These are phyloP conservation scores for Microplitis demolitor DNA, from an alignment of 1,140 invertebrate species.

Conservation along the genomic window DNA sequence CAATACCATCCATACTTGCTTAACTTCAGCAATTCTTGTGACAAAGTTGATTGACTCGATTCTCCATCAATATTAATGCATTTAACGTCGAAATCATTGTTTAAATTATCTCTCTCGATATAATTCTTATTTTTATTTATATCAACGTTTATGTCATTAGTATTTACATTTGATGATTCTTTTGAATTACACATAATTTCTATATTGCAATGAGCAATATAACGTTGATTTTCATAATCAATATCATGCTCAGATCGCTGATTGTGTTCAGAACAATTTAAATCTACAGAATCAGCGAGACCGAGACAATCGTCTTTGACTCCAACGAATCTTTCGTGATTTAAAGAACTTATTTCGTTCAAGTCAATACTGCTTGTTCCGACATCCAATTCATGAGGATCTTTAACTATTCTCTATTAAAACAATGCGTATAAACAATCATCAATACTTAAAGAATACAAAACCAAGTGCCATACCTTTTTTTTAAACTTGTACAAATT, in stretches of 20 bases:
- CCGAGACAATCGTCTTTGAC: too few species aligned
- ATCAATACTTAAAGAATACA: neutral
- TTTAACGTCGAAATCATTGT: neutral
- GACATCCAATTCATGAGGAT: neutral
- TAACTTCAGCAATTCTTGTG: conserved; percentile 65
- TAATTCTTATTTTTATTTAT: neutral
- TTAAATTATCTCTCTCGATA: too few species aligned
- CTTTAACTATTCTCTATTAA: neutral
- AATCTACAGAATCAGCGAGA: too few species aligned
- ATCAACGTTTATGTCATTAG: neutral
- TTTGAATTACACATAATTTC: too few species aligned
- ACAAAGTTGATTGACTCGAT: conserved; percentile 40
- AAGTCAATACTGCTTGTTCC: too few species aligned
- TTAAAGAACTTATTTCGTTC: too few species aligned
- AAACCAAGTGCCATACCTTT: neutral
- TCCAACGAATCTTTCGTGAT: too few species aligned
- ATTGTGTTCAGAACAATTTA: too few species aligned
- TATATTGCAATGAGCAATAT: too few species aligned
- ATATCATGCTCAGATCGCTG: too few species aligned
- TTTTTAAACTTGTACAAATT: conserved; percentile 16
- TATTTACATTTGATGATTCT: too few species aligned
- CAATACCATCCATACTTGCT: conserved; percentile 72
- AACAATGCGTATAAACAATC: neutral
- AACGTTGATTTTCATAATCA: too few species aligned
- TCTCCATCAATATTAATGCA: neutral